Base-by-base conservation (phyloP, 30 jellyfish, hydroid and myxozoan genomes). In the Aurelia sp. region DNA sequence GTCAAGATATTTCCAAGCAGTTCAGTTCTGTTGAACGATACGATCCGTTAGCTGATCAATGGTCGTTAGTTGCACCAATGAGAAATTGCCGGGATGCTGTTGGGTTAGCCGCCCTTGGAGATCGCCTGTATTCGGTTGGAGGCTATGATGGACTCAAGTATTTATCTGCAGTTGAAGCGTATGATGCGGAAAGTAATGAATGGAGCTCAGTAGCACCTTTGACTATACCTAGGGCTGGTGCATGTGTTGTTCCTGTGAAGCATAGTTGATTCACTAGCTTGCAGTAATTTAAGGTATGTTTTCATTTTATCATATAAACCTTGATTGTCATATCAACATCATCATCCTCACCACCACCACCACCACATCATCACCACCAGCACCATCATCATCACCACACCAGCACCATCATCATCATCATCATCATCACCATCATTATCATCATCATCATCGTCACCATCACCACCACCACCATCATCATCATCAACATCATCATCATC, bases 11-110 rank as follows among this genome's bases (percentile, higher is more conserved):
- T 2, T 88, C 98, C 20, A 93, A 89, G 59, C 98, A 93, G 67
- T 93, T 93, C 67, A 68, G 90, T 66, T 93, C 96, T 1, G 98
- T 87, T 31, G 98, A 93, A 66, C 62, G 98, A 61, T 93, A 93
- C 70, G 98, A 93, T 81, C 97, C 97, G 19, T 68, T 86, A 8
- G 76, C 95, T 11, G 98, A 93, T 59, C 97, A 89, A 67, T 93
- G 98, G 98, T 63, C 97, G n/a, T 69, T 93, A 23, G 93, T 89
- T 48, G 89, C 96, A 1, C 84, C 97, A 30, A 93, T 93, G 98
- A 52, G 88, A 23, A 80, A 93, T 64, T 93, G 98, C 72, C 75
- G 98, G 35, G 98, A 93, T 84, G 98, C 98, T 22, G 98, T 93
- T 35, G 98, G 98, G 16, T 71, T 93, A 51, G 90, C 98, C 18